A percentile compares a stretch with the other conserved stretches of the same genome.
These are phyloP conservation scores for Ptychadena robeensis DNA, from an alignment of 2,797 vertebrate species.

Conservation along the genomic window DNA sequence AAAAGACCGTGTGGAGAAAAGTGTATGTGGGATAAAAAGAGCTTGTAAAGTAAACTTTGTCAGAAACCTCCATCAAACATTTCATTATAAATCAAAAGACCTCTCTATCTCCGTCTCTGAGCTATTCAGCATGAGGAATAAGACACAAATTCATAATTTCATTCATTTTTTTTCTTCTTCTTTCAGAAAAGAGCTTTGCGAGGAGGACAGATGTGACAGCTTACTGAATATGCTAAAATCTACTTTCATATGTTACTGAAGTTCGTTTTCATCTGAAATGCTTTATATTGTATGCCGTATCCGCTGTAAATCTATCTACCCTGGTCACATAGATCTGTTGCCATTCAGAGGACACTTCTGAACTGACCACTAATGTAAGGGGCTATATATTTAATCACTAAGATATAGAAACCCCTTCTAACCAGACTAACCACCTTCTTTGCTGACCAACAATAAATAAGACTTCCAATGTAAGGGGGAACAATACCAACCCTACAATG, in stretches of 20 bases:
- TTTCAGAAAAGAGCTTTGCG: slow-evolving; percentile 10
- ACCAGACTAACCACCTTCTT: no score
- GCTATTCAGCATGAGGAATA: slow-evolving; percentile 27
- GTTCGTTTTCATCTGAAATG: slow-evolving; percentile 9
- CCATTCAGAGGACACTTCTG: background rate
- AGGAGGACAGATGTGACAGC: slow-evolving; percentile 36
- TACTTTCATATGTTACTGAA: slow-evolving; percentile 15
- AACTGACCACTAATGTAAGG: no score
- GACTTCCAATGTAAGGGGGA: no score
- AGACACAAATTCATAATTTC: slow-evolving; percentile 28
- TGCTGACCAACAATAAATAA: no score
- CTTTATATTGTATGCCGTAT: background rate
- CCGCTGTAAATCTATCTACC: background rate
- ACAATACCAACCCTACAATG: no score
- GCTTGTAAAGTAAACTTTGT: background rate
- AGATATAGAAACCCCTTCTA: no score
- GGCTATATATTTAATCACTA: no score
- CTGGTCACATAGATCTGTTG: background rate
- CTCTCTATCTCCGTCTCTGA: slow-evolving; percentile 20
- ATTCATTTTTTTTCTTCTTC: slow-evolving; percentile 23
- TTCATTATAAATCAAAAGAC: slow-evolving; percentile 49
- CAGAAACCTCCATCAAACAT: slow-evolving; percentile 27
- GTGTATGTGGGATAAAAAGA: slow-evolving; percentile 9
- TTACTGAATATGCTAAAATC: slow-evolving; percentile 44
- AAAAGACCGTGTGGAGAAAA: slow-evolving; percentile 6